phyloP scores from a whole-genome alignment of 2,888 invertebrate species.

The Sesamia inferens region DNA sequence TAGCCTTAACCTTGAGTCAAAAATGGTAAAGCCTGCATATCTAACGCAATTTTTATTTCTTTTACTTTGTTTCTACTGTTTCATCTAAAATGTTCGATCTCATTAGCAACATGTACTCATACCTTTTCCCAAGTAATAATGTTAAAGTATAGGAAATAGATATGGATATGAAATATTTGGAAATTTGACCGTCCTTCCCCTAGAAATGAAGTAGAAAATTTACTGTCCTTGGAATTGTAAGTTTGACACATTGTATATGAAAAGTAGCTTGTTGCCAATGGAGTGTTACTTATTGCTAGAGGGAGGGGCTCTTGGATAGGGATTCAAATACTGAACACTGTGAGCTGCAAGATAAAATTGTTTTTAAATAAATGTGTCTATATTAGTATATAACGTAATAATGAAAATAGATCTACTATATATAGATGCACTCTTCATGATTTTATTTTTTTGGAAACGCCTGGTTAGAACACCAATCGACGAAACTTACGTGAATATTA shows the following conservation, averaged over 20 bases:
- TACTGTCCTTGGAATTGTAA: background rate
- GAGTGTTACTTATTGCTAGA: slow-evolving; percentile 10
- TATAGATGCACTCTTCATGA: slow-evolving; percentile 23
- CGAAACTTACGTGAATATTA: slow-evolving; percentile 29
- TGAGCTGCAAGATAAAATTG: slow-evolving; percentile 9
- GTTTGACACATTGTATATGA: background rate
- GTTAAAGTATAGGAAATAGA: background rate
- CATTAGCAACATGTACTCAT: slow-evolving; percentile 44
- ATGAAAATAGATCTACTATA: slow-evolving; percentile 3
- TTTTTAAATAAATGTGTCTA: slow-evolving; percentile 11
- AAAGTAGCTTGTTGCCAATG: background rate
- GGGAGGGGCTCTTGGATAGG: background rate
- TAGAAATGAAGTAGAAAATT: slow-evolving; percentile 13
- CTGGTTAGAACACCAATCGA: slow-evolving; percentile 26
- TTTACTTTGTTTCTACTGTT: slow-evolving; percentile 8
- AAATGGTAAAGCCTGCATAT: slow-evolving; percentile 21
- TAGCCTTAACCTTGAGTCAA: slow-evolving; percentile 46
- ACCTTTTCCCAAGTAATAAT: slow-evolving; percentile 17
- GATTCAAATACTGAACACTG: slow-evolving; percentile 3
- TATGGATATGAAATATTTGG: background rate
- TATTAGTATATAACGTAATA: slow-evolving; percentile 8
- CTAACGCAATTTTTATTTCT: slow-evolving; percentile 23
- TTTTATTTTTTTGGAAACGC: slow-evolving; percentile 27
- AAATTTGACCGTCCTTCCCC: background rate
- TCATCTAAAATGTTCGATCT: slow-evolving; percentile 47